Base-by-base conservation (phyloP, 2,888 invertebrate genomes). In the Harmothoe impar region DNA sequence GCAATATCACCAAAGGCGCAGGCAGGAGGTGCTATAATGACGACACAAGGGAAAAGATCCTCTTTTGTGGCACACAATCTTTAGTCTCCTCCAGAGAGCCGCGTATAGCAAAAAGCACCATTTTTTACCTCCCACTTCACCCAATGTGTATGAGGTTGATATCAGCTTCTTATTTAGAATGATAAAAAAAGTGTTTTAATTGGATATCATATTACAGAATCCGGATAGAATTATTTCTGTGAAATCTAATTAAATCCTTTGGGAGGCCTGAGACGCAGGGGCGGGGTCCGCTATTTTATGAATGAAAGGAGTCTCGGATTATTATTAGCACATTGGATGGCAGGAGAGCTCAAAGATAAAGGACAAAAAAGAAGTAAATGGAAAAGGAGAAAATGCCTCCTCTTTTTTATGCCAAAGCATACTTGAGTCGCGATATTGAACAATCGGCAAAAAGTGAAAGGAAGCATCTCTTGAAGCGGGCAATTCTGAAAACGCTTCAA, bases 171-270 rank as follows among this genome's bases (percentile, higher is more conserved):
- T 15, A 35, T 15, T 43, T n/a, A 25, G 15, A 77, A 15, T 35
- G 5, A 43, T 35, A 35, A 17, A 25, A 68, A 72, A 72, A 23
- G 20, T 3, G 23, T 33, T 81, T 35, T 81, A 81, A 81, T 81
- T 81, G 81, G 81, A 23, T 81, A 81, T 81, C 81, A 43, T 43
- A 33, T 81, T 81, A 81, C 81, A 12, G 10, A 43, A 33, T 81
- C 43, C n/a, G 33, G 33, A 17, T 81, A 3, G 43, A 81, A 81
- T 81, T 81, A 43, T 81, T 77, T 81, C 81, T 17, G 33, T 33
- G 33, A 81, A 81, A 81, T 12, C 33, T 81, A 81, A 81, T 81
- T 81, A 81, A 81, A 81, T 81, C 81, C 81, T 35, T 0, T 1
- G 35, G 33, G 43, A 81, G 81, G 43, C 7, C 7, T 0, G 29